Base-by-base conservation (phyloP, 2,113 vertebrate genomes). In the Lontra canadensis region DNA sequence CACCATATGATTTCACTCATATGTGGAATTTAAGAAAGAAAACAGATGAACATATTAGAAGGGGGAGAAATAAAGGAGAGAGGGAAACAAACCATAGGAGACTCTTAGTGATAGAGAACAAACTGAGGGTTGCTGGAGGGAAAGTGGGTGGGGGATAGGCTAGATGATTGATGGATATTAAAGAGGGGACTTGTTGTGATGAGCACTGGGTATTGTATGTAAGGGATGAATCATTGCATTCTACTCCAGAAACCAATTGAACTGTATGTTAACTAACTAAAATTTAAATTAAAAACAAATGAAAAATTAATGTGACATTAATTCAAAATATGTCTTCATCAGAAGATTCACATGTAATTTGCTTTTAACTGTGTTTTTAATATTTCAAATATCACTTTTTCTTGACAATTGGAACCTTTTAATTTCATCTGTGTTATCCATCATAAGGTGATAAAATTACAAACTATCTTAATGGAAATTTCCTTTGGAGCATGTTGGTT, bases 381-480 rank as follows among this genome's bases (percentile, higher is more conserved):
- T 61, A 85, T 61, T 80, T 96, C n/a, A 59, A 69, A 59, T 61
- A 39, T 76, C 65, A 57, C 57, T 76, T 55, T 71, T 21, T 0
- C n/a, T 61, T 93, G n/a, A 93, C 25, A 59, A n/a, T 5, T 78
- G 42, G 25, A 71, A 57, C 13, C 3, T 57, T 87, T 17, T 65
- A 17, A 55, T 59, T 97, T 5, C 13, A n/a, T 89, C 80, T 87
- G 47, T 34, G 65, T 83, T 14, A 79, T 84, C 63, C 14, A 73
- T 88, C 12, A 55, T 65, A 36, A 67, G 18, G 14, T 84, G 84
- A 94, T 84, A 88, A 88, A 91, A 76, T 93, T 96, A 88, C 13
- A 92, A 85, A 85, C 55, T 82, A 36, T n/a, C 39, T 92, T 90
- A 82, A 18, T 34, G 31, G 63, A 80, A 85, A 86, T 59, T 88